These are phyloP conservation scores for Macaca mulatta DNA, from an alignment of 2,113 vertebrate genomes.

Conservation along the genomic window DNA sequence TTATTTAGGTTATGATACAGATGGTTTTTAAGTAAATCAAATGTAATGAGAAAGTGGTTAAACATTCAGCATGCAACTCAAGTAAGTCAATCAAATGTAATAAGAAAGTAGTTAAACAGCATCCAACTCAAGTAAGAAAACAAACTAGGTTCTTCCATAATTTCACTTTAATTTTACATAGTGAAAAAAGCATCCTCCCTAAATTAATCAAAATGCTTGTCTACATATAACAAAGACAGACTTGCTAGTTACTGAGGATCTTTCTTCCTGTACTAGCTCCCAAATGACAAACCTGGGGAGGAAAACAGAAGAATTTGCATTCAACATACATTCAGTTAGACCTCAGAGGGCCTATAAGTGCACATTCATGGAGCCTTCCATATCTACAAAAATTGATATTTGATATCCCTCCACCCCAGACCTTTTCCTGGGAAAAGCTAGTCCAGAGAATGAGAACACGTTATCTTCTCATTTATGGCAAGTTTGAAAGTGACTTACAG, in stretches of 20 bases:
- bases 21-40: background rate
- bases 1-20: background rate
- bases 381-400: background rate
- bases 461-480: background rate
- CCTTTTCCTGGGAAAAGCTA: background rate
- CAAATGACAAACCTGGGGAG: background rate
- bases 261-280: background rate
- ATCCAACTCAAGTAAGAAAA: background rate
- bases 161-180: background rate
- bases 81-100: background rate
- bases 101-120: background rate
- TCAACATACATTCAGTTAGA: background rate
- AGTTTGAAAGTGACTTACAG: background rate
- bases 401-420: background rate
- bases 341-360: background rate
- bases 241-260: background rate
- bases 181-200: background rate
- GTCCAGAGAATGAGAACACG: background rate
- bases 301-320: background rate
- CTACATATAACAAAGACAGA: background rate
- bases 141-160: background rate
- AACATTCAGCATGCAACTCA: background rate
- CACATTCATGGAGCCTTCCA: background rate
- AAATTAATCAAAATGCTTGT: background rate
- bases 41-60: background rate